phyloP scores from a whole-genome alignment of 2,888 invertebrate genomes.

The Orthosia gothica region DNA sequence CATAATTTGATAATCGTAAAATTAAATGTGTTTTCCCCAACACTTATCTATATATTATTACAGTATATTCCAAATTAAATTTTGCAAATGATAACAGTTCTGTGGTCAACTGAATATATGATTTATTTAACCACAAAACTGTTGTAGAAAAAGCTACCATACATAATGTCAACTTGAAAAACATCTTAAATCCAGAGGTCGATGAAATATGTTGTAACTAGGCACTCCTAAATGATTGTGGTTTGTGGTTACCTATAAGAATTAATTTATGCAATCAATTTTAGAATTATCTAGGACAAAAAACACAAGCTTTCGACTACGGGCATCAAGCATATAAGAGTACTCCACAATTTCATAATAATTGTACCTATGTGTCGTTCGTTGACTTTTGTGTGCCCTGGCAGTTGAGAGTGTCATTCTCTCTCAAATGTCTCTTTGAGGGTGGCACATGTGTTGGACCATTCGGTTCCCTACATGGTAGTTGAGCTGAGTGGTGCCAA shows the following conservation, averaged over 20 bases:
- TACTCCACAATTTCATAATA: background rate
- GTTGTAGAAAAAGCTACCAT: background rate
- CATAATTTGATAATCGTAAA: background rate
- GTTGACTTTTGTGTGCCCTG: too few relatives aligned
- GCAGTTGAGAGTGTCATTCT: too few relatives aligned
- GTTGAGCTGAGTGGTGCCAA: too few relatives aligned
- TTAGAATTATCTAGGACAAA: background rate
- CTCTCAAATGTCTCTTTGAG: too few relatives aligned
- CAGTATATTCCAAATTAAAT: background rate
- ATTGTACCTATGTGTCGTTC: too few relatives aligned
- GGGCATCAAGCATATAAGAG: too few relatives aligned
- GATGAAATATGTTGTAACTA: background rate
- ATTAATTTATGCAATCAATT: conserved; percentile 12
- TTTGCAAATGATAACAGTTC: background rate
- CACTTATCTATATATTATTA: conserved; percentile 5
- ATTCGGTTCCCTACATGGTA: too few relatives aligned
- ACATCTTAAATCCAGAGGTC: background rate
- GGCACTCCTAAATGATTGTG: background rate
- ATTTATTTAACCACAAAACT: conserved; percentile 10
- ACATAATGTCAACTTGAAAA: background rate
- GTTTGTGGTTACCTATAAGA: conserved; percentile 24
- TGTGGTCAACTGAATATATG: background rate
- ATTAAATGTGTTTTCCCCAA: background rate
- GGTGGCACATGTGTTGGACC: too few relatives aligned
- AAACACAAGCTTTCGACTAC: background rate